phyloP scores from a whole-genome alignment of 1,140 invertebrate species.

The Yoshiicerus persimilis region DNA sequence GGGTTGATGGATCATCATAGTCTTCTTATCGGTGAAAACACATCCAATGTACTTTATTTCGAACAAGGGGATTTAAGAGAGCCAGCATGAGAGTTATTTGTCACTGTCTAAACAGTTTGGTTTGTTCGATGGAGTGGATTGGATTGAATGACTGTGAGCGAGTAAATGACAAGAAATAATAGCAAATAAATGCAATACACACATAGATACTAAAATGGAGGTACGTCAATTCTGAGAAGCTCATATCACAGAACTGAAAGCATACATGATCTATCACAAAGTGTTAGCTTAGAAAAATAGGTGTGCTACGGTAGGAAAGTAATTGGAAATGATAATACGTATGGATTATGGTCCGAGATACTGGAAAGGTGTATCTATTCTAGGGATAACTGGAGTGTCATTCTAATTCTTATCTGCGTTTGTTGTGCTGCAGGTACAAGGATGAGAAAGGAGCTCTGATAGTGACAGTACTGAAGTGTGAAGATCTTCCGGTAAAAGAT shows the following conservation, averaged over 20 bases:
- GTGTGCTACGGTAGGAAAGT: too few relatives aligned
- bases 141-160: too few relatives aligned
- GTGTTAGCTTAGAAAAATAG: too few relatives aligned
- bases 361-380: background rate
- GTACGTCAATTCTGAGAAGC: background rate
- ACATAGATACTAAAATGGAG: background rate
- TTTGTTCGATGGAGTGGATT: background rate
- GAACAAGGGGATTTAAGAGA: background rate
- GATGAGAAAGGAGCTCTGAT: constrained; percentile 84
- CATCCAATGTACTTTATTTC: background rate
- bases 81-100: background rate
- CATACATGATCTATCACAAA: background rate
- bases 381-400: background rate
- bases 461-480: constrained; percentile 86
- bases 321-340: too few relatives aligned
- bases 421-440: constrained; percentile 67
- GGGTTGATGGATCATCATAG: background rate
- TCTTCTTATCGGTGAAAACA: background rate
- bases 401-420: background rate
- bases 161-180: background rate
- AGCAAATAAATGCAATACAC: background rate
- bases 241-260: too few relatives aligned
- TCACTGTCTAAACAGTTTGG: background rate
- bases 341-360: too few relatives aligned
- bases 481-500: constrained; percentile 77